These are phyloP conservation scores for Uria aalge DNA, from an alignment of 2,113 vertebrate genomes.

Conservation along the genomic window DNA sequence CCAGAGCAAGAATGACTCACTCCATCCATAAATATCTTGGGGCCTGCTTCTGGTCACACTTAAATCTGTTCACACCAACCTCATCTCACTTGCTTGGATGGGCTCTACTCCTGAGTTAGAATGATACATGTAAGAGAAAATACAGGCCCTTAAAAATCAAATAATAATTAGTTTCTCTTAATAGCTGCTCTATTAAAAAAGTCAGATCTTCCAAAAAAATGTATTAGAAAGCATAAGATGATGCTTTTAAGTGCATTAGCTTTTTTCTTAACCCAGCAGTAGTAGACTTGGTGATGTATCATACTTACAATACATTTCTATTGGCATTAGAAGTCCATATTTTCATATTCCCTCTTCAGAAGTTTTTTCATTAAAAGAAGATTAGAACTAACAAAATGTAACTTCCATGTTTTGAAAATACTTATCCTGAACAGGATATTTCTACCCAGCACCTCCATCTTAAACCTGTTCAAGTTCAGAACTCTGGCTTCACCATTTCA, in stretches of 20 bases:
- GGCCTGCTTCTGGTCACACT: neutral
- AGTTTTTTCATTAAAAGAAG: neutral
- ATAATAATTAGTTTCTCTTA: slow-evolving; percentile 15
- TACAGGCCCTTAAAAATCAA: slow-evolving; percentile 9
- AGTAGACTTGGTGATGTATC: neutral
- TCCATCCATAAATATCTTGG: slow-evolving; percentile 13
- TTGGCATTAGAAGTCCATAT: neutral
- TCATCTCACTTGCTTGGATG: slow-evolving; percentile 22
- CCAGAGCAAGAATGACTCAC: slow-evolving; percentile 27
- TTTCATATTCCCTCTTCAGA: neutral
- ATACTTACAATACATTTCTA: neutral
- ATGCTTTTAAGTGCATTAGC: neutral
- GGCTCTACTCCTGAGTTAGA: neutral
- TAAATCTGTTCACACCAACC: neutral
- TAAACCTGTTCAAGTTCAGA: neutral
- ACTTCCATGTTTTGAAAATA: neutral
- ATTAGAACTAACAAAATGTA: neutral
- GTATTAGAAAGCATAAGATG: neutral
- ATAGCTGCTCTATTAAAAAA: neutral
- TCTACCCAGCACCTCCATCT: neutral
- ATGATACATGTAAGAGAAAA: neutral
- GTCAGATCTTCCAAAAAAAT: neutral
- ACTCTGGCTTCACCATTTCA: neutral
- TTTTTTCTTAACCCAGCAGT: neutral
- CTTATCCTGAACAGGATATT: neutral